Conservation (phyloP, 2,797 vertebrate genomes). For the Tragopan temminckii region DNA sequence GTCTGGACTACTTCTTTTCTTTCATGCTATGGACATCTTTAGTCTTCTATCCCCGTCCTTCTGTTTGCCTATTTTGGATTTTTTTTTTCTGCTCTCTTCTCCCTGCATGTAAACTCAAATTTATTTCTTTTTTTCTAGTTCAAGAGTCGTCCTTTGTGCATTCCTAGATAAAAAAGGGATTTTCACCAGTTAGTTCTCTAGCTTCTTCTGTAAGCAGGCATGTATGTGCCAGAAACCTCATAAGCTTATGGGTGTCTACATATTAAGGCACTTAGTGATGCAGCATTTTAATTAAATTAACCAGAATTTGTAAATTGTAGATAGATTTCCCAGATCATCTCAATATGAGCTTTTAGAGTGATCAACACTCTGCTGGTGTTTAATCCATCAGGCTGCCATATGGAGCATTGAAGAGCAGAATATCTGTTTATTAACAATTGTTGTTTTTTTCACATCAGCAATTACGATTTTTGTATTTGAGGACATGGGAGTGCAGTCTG, state of each 20-base stretch:
- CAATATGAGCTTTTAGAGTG: conserved; percentile 70
- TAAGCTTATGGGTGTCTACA: conserved; percentile 55
- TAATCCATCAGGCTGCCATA: conserved; percentile 71
- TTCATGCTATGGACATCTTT: background rate
- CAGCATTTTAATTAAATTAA: conserved; percentile 75
- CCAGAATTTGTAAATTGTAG: conserved; percentile 67
- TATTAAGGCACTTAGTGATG: conserved; percentile 74
- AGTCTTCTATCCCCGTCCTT: background rate
- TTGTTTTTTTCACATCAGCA: conserved; percentile 39
- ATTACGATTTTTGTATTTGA: conserved; percentile 1
- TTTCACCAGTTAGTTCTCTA: conserved; percentile 5
- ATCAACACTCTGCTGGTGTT: conserved; percentile 71
- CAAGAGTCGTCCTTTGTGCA: background rate
- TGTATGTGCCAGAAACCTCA: conserved; percentile 52
- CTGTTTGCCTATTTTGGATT: background rate
- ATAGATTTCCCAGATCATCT: conserved; percentile 74
- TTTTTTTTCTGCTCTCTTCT: background rate
- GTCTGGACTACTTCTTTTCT: background rate
- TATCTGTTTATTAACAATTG: conserved; percentile 73
- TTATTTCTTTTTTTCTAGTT: background rate
- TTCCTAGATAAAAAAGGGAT: background rate
- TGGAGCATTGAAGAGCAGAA: conserved; percentile 65
- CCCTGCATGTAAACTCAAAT: background rate
- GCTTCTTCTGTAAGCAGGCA: conserved; percentile 3
- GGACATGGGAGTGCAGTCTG: conserved; percentile 15